A percentile compares a stretch with the other conserved stretches of the same genome.
These are phyloP conservation scores for Ectropis crepuscularia DNA, from an alignment of 2,888 invertebrate genomes.

Conservation along the genomic window DNA sequence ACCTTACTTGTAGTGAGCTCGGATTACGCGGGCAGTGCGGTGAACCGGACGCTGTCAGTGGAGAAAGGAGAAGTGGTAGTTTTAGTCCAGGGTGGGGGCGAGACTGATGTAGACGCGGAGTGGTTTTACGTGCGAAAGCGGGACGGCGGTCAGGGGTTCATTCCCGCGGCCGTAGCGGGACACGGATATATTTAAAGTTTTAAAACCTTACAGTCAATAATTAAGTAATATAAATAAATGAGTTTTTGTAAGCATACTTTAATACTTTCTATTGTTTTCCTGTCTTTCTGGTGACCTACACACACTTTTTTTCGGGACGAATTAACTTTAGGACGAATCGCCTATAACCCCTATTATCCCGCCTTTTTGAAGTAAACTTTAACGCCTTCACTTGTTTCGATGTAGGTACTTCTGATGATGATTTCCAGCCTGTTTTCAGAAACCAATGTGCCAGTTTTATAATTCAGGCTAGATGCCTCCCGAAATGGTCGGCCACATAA, in stretches of 20 bases:
- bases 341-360: too few species aligned
- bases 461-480: too few species aligned
- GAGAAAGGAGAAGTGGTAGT: constrained; percentile 91
- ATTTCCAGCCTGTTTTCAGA: too few species aligned
- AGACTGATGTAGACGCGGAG: constrained; percentile 85
- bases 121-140: constrained; percentile 91
- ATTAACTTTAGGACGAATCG: too few species aligned
- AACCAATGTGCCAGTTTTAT: too few species aligned
- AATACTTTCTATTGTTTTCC: too few species aligned
- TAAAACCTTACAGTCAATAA: constrained; percentile 55
- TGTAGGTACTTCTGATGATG: too few species aligned
- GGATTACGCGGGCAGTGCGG: constrained; percentile 85
- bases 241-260: neutral
- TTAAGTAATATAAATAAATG: constrained; percentile 18
- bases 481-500: too few species aligned
- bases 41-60: constrained; percentile 86
- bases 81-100: constrained; percentile 80
- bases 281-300: too few species aligned
- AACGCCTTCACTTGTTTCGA: neutral
- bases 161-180: constrained; percentile 91
- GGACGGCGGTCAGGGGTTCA: constrained; percentile 90
- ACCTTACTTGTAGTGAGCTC: constrained; percentile 89
- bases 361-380: neutral
- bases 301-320: too few species aligned
- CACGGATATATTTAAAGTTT: constrained; percentile 88